A percentile compares a stretch with the other conserved stretches of the same genome.
Evolutionary conservation across 2,888 invertebrate species (phyloP).

Genomic region (Phasia obesa): DNA sequence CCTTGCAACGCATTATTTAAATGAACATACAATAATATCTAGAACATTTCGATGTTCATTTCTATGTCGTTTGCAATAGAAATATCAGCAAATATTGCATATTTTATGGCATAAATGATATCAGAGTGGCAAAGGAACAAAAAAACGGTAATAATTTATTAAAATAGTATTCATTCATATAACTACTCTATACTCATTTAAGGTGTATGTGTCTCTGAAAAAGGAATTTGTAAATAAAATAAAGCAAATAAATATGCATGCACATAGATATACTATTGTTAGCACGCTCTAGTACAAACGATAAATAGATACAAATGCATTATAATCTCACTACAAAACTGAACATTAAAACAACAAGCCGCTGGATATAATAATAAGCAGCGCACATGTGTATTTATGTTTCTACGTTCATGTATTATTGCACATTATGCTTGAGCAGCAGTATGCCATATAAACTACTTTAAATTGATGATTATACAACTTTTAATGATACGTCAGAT

Average conservation of each 20-base stretch:
- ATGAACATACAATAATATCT: neutral
- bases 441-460: constrained; percentile 44
- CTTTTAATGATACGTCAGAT: constrained; percentile 66
- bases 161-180: constrained; percentile 30
- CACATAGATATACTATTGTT: too few relatives aligned
- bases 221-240: constrained; percentile 19
- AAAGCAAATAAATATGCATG: too few relatives aligned
- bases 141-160: constrained; percentile 31
- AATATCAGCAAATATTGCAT: constrained; percentile 28
- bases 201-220: neutral
- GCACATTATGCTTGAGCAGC: constrained; percentile 24
- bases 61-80: constrained; percentile 24
- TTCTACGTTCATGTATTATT: constrained; percentile 10
- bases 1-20: neutral
- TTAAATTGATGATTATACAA: constrained; percentile 68
- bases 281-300: neutral
- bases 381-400: constrained; percentile 12
- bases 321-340: constrained; percentile 39
- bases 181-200: constrained; percentile 7
- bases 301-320: constrained; percentile 1
- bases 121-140: constrained; percentile 1
- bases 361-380: constrained; percentile 12
- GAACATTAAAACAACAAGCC: constrained; percentile 45
- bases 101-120: neutral
- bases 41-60: constrained; percentile 39